Evolutionary conservation across 2,113 vertebrate genomes (phyloP).

Genomic region (Bos javanicus): DNA sequence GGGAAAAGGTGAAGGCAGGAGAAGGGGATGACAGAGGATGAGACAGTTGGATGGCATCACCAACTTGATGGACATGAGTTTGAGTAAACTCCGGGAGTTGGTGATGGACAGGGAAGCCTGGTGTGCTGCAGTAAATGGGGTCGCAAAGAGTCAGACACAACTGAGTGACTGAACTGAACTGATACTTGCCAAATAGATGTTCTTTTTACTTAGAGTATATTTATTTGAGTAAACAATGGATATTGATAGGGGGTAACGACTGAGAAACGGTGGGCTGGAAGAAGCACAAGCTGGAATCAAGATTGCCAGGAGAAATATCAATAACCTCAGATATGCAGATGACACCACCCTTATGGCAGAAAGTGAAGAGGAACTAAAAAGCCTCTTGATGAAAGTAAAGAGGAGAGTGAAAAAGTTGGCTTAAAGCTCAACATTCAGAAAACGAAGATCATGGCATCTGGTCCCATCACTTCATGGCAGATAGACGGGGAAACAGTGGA

Average conservation of each 20-base stretch:
- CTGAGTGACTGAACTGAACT: not conserved
- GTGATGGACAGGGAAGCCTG: not conserved
- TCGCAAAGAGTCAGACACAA: rapidly evolving
- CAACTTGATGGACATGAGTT: not conserved
- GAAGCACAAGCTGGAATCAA: no score
- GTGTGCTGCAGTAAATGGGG: not conserved
- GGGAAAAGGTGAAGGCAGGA: not conserved
- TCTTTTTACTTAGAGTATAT: not conserved
- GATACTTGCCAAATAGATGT: not conserved
- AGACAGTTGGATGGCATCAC: not conserved
- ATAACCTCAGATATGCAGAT: no score
- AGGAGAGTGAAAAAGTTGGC: no score
- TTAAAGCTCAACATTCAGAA: no score
- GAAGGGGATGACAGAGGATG: not conserved
- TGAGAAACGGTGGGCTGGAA: no score
- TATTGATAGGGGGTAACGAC: not conserved
- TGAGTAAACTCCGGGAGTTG: not conserved
- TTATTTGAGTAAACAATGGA: not conserved
- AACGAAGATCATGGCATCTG: no score
- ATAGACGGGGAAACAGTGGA: no score
- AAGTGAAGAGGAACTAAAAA: no score
- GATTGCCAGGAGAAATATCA: no score
- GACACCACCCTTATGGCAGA: no score
- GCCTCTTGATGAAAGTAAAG: no score
- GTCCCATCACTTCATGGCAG: no score